Conservation (phyloP, 2,797 vertebrate genomes). For the Melanotaenia pygmaea region DNA sequence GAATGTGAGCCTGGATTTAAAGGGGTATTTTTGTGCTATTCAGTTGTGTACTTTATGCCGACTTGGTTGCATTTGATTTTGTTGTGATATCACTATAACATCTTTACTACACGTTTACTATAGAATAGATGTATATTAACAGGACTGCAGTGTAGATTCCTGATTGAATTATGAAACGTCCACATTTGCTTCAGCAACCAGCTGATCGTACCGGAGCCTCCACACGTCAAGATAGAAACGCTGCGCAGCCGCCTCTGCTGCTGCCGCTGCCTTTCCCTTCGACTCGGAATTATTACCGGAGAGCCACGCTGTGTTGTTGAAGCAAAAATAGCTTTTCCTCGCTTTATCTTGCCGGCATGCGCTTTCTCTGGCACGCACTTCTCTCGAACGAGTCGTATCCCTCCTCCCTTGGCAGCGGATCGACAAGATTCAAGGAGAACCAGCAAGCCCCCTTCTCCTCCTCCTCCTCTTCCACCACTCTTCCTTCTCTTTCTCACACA, state of each 20-base stretch:
- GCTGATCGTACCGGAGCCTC: constrained; percentile 55
- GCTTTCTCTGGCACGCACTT: constrained; percentile 63
- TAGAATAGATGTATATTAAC: background rate
- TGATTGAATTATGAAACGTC: constrained; percentile 39
- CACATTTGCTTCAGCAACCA: constrained; percentile 36
- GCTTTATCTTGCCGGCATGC: constrained; percentile 55
- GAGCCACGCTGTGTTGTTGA: constrained; percentile 57
- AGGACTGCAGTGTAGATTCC: constrained; percentile 15
- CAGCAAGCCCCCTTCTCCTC: constrained; percentile 7
- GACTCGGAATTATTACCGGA: constrained; percentile 41
- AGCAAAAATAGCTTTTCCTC: constrained; percentile 73
- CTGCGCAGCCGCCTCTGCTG: constrained; percentile 15
- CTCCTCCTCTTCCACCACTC: background rate
- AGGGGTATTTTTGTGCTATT: constrained; percentile 20
- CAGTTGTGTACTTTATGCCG: constrained; percentile 18
- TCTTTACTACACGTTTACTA: constrained; percentile 12
- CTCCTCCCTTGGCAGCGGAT: constrained; percentile 54
- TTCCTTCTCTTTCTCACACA: background rate
- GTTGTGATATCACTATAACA: constrained; percentile 21
- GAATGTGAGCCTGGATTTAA: background rate
- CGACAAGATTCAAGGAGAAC: constrained; percentile 69
- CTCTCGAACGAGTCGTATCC: constrained; percentile 36
- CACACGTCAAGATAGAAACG: constrained; percentile 37
- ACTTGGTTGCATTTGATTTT: constrained; percentile 21
- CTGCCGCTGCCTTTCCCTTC: constrained; percentile 11